Percentiles rank a stretch among this genome's conserved stretches.
Conservation (phyloP, 1,140 invertebrate genomes). For the Pseudomyrmex dendroicus region DNA sequence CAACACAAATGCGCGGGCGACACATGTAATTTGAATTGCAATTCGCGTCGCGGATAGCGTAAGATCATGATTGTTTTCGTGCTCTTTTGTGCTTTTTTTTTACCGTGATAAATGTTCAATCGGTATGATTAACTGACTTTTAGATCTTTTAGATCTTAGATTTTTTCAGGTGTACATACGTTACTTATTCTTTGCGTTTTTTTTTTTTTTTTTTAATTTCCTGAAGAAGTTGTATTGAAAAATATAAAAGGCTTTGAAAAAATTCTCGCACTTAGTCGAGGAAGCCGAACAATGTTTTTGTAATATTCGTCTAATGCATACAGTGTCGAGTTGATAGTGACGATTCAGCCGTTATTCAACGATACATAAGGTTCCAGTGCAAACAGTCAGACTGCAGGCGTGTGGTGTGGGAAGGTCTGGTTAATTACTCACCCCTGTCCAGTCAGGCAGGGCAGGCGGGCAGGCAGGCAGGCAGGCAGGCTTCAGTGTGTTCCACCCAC, state of each 20-base stretch:
- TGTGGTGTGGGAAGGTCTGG: slow-evolving; percentile 73
- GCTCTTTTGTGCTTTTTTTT: too few species aligned
- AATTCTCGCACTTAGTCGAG: neutral
- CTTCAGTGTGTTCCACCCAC: slow-evolving; percentile 75
- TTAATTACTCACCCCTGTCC: slow-evolving; percentile 81
- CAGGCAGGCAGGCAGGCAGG: slow-evolving; percentile 73
- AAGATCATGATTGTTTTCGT: neutral
- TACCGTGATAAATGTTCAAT: too few species aligned
- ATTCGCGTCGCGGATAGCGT: neutral
- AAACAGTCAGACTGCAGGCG: slow-evolving; percentile 71
- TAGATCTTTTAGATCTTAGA: too few species aligned
- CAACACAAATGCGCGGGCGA: neutral
- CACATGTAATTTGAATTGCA: slow-evolving; percentile 11
- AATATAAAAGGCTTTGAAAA: neutral
- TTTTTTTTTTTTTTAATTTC: too few species aligned
- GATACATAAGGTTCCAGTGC: slow-evolving; percentile 77
- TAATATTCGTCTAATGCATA: slow-evolving; percentile 29
- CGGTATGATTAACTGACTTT: too few species aligned
- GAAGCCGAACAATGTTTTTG: slow-evolving; percentile 29
- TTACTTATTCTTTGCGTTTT: too few species aligned
- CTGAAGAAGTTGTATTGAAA: neutral
- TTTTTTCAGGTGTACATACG: too few species aligned
- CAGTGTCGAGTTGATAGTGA: slow-evolving; percentile 53
- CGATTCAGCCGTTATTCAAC: slow-evolving; percentile 71
- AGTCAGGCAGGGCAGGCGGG: slow-evolving; percentile 69